phyloP scores from a whole-genome alignment of 1,140 invertebrate genomes.

The Camponotus pennsylvanicus region DNA sequence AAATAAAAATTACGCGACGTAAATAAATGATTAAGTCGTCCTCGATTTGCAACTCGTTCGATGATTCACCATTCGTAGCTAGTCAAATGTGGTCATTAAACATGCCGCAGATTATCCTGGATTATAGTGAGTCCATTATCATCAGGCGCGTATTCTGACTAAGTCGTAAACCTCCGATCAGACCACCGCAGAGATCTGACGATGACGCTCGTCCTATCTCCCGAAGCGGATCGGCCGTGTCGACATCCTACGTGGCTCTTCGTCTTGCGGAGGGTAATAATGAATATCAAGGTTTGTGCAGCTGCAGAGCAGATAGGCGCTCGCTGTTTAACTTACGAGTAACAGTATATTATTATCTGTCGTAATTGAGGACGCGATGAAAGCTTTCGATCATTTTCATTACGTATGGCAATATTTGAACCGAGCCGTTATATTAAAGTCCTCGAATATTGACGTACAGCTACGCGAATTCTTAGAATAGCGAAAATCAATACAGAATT shows the following conservation, averaged over 20 bases:
- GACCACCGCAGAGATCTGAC: conserved; percentile 38
- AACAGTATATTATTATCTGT: not conserved
- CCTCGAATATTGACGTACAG: not conserved
- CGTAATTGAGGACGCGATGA: conserved; percentile 34
- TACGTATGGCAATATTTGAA: conserved; percentile 14
- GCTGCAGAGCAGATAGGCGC: conserved; percentile 35
- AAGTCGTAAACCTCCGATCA: conserved; percentile 67
- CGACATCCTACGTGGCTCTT: conserved; percentile 16
- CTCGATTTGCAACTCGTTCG: conserved; percentile 35
- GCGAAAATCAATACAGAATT: conserved; percentile 16
- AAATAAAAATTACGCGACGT: not conserved
- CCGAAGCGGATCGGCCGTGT: conserved; percentile 7
- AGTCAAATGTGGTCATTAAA: conserved; percentile 54
- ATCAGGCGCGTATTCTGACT: conserved; percentile 52
- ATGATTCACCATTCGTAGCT: conserved; percentile 22
- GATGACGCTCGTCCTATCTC: conserved; percentile 40
- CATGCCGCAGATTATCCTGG: conserved; percentile 64
- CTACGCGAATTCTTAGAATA: not conserved
- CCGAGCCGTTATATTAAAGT: not conserved
- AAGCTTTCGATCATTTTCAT: conserved; percentile 36
- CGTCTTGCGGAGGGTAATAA: conserved; percentile 34
- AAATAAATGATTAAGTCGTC: conserved; percentile 29
- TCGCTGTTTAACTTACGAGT: conserved; percentile 42
- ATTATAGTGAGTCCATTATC: conserved; percentile 71
- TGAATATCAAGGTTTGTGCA: conserved; percentile 52